Evolutionary conservation across 1,140 invertebrate genomes (phyloP).

Genomic region (Pteromalus puparum): DNA sequence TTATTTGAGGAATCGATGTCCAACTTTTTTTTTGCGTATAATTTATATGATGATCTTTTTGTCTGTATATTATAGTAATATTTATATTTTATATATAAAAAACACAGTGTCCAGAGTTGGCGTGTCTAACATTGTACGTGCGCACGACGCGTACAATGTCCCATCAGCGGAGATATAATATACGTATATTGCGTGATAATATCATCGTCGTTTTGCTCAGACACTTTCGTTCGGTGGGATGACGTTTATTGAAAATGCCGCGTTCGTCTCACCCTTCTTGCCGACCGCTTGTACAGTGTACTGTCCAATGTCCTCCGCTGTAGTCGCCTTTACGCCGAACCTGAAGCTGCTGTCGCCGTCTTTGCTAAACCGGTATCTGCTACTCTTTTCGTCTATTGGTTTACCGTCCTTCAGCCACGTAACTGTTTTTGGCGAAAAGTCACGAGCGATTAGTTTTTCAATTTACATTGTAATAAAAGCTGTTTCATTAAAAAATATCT

Average conservation of each 20-base stretch:
- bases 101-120: neutral
- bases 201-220: neutral
- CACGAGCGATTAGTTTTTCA: too few relatives aligned
- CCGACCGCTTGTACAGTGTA: slow-evolving; percentile 92
- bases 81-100: slow-evolving; percentile 12
- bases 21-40: neutral
- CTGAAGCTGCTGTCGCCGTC: slow-evolving; percentile 85
- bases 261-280: slow-evolving; percentile 87
- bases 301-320: slow-evolving; percentile 89
- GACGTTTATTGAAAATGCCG: slow-evolving; percentile 92
- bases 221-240: slow-evolving; percentile 69
- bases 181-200: neutral
- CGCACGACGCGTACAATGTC: slow-evolving; percentile 36
- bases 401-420: slow-evolving; percentile 95
- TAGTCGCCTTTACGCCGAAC: slow-evolving; percentile 86
- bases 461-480: too few relatives aligned
- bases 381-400: slow-evolving; percentile 83
- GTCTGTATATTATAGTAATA: slow-evolving; percentile 2
- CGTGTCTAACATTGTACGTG: slow-evolving; percentile 27
- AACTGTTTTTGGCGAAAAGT: slow-evolving; percentile 66
- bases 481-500: neutral
- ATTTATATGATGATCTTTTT: slow-evolving; percentile 1
- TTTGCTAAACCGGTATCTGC: slow-evolving; percentile 88
- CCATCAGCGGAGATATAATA: neutral
- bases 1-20: slow-evolving; percentile 36